Evolutionary conservation across 2,797 vertebrate genomes (phyloP).

Genomic region (Simalia tracyae): DNA sequence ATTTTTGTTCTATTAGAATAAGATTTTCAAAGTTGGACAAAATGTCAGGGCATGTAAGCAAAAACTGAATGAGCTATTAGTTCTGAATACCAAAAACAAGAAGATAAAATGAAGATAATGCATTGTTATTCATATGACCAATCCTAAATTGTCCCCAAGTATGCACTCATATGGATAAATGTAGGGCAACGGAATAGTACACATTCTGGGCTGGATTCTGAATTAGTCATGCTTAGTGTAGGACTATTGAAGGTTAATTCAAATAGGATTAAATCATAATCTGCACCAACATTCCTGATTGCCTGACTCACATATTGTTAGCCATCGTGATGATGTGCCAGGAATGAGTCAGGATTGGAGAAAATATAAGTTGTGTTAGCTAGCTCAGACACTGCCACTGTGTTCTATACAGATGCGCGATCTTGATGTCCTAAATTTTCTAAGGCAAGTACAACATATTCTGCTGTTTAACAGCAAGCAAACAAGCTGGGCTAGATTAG

Average conservation of each 20-base stretch:
- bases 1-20: neutral
- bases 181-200: neutral
- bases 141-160: neutral
- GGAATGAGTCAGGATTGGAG: neutral
- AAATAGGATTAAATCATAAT: neutral
- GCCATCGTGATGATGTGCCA: neutral
- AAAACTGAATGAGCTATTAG: neutral
- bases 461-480: neutral
- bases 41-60: neutral
- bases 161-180: neutral
- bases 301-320: too few species aligned
- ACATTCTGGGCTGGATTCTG: neutral
- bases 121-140: neutral
- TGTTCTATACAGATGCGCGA: neutral
- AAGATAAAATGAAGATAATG: neutral
- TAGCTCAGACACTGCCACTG: neutral
- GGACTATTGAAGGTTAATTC: neutral
- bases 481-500: neutral
- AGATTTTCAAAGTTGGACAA: neutral
- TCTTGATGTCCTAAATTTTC: neutral
- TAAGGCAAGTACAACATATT: neutral
- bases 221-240: neutral
- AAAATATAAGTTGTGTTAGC: neutral
- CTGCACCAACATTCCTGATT: neutral
- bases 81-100: neutral